These are phyloP conservation scores for Vidua chalybeata DNA, from an alignment of 2,113 vertebrate species.

Conservation along the genomic window DNA sequence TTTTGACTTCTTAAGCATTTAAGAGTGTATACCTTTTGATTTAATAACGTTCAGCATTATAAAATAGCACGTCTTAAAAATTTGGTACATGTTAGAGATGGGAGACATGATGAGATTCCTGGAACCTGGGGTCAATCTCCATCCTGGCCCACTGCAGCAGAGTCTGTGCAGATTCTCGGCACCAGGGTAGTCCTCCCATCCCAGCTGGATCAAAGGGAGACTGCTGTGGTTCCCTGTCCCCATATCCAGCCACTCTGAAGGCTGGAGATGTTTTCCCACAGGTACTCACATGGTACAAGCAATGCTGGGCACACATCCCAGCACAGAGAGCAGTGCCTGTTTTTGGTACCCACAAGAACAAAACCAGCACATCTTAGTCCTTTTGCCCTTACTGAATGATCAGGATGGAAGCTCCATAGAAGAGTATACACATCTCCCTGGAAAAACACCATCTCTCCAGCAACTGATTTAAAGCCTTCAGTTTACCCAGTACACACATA, in stretches of 20 bases:
- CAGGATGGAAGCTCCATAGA: neutral
- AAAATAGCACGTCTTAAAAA: neutral
- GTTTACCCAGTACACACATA: neutral
- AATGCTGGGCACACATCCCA: neutral
- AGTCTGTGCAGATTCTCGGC: neutral
- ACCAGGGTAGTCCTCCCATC: neutral
- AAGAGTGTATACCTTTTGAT: neutral
- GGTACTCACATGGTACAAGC: accelerated
- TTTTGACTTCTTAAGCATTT: neutral
- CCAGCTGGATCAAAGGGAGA: accelerated
- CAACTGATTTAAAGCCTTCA: neutral
- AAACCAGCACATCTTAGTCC: accelerated
- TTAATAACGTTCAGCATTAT: neutral
- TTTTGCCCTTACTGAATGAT: neutral
- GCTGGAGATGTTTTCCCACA: neutral
- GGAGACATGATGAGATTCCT: accelerated
- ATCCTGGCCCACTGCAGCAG: neutral
- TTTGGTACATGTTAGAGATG: neutral
- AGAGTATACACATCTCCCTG: neutral
- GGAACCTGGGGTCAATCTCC: neutral
- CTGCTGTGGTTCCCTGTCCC: neutral
- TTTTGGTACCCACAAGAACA: neutral
- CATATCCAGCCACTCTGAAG: neutral
- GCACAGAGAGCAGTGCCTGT: neutral
- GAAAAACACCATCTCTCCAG: neutral